These are phyloP conservation scores for Phyllotreta cruciferae DNA, from an alignment of 2,888 invertebrate species.

Conservation along the genomic window DNA sequence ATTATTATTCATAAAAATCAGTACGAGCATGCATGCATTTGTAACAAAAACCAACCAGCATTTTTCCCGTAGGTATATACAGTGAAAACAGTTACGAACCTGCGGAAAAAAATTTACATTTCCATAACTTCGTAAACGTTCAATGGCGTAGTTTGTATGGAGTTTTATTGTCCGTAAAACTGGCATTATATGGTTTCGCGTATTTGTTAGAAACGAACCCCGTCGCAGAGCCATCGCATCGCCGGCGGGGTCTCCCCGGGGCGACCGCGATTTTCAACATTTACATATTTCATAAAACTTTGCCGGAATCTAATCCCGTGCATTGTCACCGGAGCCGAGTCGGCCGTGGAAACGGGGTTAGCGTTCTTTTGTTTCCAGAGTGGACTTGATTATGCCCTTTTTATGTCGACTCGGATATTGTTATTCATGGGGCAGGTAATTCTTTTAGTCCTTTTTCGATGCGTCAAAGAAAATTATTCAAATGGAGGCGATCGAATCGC, in stretches of 20 bases:
- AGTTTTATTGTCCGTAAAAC: conserved; percentile 58
- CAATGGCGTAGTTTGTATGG: conserved; percentile 55
- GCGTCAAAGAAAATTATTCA: not conserved
- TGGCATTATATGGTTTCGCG: conserved; percentile 53
- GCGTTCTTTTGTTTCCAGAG: conserved; percentile 27
- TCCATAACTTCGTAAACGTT: conserved; percentile 57
- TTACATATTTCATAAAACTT: conserved; percentile 60
- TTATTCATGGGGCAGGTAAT: conserved; percentile 13
- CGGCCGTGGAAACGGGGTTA: conserved; percentile 26
- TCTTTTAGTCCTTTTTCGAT: not conserved
- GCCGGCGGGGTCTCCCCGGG: conserved; percentile 44
- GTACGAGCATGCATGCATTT: no score
- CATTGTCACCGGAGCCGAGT: conserved; percentile 33
- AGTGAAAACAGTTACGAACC: not conserved
- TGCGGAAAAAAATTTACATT: conserved; percentile 44
- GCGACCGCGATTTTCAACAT: conserved; percentile 53
- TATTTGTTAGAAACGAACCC: conserved; percentile 51
- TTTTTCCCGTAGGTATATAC: no score
- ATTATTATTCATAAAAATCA: no score
- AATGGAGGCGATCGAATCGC: not conserved
- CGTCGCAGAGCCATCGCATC: conserved; percentile 32
- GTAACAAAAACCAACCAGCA: no score
- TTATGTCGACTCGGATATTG: conserved; percentile 2
- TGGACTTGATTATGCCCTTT: conserved; percentile 14
- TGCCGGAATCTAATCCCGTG: conserved; percentile 49